Base-by-base conservation (phyloP, 2,113 vertebrate genomes). In the Tupaia chinensis region DNA sequence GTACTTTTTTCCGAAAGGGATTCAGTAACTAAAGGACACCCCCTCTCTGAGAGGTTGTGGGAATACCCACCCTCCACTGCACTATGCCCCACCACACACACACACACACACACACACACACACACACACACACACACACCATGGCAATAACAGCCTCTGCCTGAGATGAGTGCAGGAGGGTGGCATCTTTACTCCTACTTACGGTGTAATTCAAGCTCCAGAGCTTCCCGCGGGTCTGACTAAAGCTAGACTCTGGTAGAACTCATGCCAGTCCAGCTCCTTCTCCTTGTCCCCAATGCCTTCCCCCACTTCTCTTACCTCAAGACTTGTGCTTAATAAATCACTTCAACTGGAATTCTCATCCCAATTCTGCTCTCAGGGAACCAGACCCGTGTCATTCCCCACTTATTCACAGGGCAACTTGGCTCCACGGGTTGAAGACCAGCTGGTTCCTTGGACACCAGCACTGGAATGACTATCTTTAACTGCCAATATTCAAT, bases 401-500 rank as follows among this genome's bases (percentile, higher is more conserved):
- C 6, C 34, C 44, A 89, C 82, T 63, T 13, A 56, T 16, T 70
- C 76, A 54, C 12, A 86, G 9, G 73, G 54, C 34, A 79, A 23
- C 19, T 68, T 94, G 56, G 5, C 56, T 95, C 65, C 82, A n/a
- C 53, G 7, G 20, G 56, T 0, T 70, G 84, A 79, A 34, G 54
- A 79, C 85, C 34, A 94, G 23, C 66, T 88, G 58, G n/a, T 76
- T 92, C 80, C 69, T 53, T 93, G 88, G 20, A 82, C 54, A 72
- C 11, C 20, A 86, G 54, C 74, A 87, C n/a, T 85, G 80, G 53
- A 87, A 96, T 93, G 83, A 93, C 20, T 74, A 83, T 74, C n/a
- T 93, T 97, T 97, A 96, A 83, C 91, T 91, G 87, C 12, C 23
- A 92, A 91, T 22, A 85, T 74, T 88, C 96, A 89, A 87, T 63